A percentile compares a stretch with the other conserved stretches of the same genome.
Conservation (phyloP, 1,140 invertebrate genomes). For the Dryas iulia region DNA sequence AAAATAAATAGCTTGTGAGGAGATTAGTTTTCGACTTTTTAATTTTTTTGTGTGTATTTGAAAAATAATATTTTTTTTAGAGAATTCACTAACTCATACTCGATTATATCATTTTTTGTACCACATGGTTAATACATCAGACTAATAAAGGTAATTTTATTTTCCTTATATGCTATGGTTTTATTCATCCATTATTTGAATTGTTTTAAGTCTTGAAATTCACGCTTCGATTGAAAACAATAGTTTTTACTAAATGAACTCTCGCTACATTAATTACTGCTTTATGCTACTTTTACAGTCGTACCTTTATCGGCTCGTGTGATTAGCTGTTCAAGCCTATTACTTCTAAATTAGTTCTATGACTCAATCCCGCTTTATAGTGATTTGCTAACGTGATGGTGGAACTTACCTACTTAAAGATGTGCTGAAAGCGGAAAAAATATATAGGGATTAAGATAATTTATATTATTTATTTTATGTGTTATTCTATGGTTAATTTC, state of each 20-base stretch:
- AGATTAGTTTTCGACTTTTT: too few relatives aligned
- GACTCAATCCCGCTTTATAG: slow-evolving; percentile 47
- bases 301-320: slow-evolving; percentile 60
- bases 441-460: too few relatives aligned
- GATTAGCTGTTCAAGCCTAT: slow-evolving; percentile 66
- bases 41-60: too few relatives aligned
- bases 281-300: slow-evolving; percentile 66
- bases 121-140: too few relatives aligned
- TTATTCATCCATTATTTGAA: neutral
- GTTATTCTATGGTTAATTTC: too few relatives aligned
- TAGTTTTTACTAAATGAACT: slow-evolving; percentile 62
- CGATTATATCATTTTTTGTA: too few relatives aligned
- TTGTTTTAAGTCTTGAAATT: neutral
- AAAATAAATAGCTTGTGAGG: too few relatives aligned
- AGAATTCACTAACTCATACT: too few relatives aligned
- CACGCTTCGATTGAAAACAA: slow-evolving; percentile 7
- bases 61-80: too few relatives aligned
- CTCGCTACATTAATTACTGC: slow-evolving; percentile 69
- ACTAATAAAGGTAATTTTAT: neutral
- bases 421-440: too few relatives aligned
- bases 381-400: slow-evolving; percentile 14
- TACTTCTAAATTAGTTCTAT: slow-evolving; percentile 51
- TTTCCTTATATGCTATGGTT: neutral
- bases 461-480: too few relatives aligned
- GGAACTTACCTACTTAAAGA: neutral